Evolutionary conservation across 2,113 vertebrate species (phyloP), one percentile per base, ranked within the genome.

Genomic region (Labeo rohita): DNA sequence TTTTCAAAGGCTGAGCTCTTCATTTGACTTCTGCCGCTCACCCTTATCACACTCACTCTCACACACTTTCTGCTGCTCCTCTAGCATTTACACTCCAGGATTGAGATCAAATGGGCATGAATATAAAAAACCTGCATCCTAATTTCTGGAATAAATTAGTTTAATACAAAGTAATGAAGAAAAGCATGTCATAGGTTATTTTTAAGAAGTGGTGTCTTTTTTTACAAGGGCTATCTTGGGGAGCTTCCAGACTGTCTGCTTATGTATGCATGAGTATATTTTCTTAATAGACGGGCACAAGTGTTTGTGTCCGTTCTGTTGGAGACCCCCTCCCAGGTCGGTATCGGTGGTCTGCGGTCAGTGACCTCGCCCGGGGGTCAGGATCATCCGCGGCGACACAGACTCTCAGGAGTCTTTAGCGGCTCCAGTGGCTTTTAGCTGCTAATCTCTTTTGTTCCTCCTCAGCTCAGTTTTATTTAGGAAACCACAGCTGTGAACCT

Each of bases 371-470:
- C 68, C 47, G 54, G 72, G 80, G 88, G 86, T 87, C 86, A 83
- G 36, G n/a, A 47, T 85, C n/a, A 50, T 85, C 73, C 49, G 65
- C 72, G 36, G 47, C 34, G 61, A 43, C 79, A 68, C 72, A 66
- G 78, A 85, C 85, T 72, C 79, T 72, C 52, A 82, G 52, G 80
- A 83, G 74, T 80, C 88, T 75, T 83, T 54, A 77, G 83, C 21
- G 68, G 83, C 88, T 89, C 88, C 43, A 73, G 80, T 80, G 63
- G 87, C 63, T 88, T 82, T 85, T 86, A 83, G 54, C 74, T 50
- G 84, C 84, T 85, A 88, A 85, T 88, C 87, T 83, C 84, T 83
- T 88, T 88, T 88, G 84, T 88, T 76, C 80, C 82, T 84, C 50
- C 34, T 84, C 68, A 73, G 50, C n/a, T 15, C 47, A 85, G 77